Evolutionary conservation across 1,140 invertebrate species (phyloP), one percentile per base, ranked within the genome.

Genomic region (Streblospio benedicti): DNA sequence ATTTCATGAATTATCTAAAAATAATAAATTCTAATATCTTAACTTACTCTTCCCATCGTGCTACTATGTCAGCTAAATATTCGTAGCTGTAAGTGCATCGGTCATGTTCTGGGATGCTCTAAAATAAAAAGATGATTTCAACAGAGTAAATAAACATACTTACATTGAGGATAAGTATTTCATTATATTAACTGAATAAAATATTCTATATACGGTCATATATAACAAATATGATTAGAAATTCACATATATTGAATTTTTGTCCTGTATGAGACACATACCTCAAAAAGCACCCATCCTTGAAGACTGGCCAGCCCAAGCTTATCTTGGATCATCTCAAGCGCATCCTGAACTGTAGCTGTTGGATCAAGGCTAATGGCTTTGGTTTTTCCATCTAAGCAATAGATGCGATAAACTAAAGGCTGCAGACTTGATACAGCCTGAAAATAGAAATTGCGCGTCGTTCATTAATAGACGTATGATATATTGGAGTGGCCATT

Each of bases 281-380:
- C 79, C 71, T 83, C 80, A 82, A 92, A 96, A 57, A 97, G 87
- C 0, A 92, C 91, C 93, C 93, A 97, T 31, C 93, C 93, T 62
- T 94, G 90, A 1, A 90, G 77, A 45, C 86, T 86, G 59, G 83
- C 78, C 5, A 96, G 81, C 31, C 88, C 89, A 44, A 96, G 84
- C 72, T 93, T 90, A 71, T 93, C 90, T 0, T 91, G 90, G 16
- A 97, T 80, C 68, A 91, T 89, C 3, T 85, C 83, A 9, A 93
- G 86, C 0, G 93, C 91, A 70, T 95, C 91, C 3, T 86, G 85
- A 0, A 91, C 92, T 2, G 92, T 96, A 69, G 96, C 92, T 1
- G 89, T 91, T 0, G 93, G 91, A 81, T 94, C 90, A 14, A 96
- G 87, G 74, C 94, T 92, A 35, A 97, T 91, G 0, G 92, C 92